A percentile compares a stretch with the other conserved stretches of the same genome.
Evolutionary conservation across 2,888 invertebrate genomes (phyloP).

Genomic region (Melikaiella ostensackeni): DNA sequence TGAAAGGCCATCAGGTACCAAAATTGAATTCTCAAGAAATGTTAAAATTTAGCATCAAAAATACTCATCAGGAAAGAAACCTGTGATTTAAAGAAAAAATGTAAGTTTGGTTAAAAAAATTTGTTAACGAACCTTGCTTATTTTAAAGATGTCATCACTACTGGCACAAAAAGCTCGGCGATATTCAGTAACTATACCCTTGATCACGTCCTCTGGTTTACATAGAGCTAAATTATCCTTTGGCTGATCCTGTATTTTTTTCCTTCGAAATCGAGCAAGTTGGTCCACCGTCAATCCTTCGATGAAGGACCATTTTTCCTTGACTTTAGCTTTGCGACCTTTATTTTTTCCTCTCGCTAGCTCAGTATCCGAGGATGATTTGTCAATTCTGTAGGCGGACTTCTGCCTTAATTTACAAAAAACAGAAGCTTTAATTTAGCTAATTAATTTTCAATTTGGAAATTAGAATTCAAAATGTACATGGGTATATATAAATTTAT

Average conservation of each 20-base stretch:
- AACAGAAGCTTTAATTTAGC: background rate
- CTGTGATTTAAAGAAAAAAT: too few relatives aligned
- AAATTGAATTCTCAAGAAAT: too few relatives aligned
- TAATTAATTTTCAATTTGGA: too few relatives aligned
- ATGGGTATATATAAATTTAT: too few relatives aligned
- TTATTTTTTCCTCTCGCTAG: conserved; percentile 64
- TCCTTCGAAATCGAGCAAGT: conserved; percentile 78
- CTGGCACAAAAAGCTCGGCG: conserved; percentile 67
- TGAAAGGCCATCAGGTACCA: too few relatives aligned
- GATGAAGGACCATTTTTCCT: conserved; percentile 74
- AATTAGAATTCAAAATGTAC: too few relatives aligned
- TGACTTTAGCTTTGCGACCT: conserved; percentile 54
- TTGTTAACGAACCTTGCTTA: conserved; percentile 47
- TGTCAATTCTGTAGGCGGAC: conserved; percentile 63
- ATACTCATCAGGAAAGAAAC: too few relatives aligned
- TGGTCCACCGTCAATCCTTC: conserved; percentile 80
- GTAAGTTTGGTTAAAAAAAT: background rate
- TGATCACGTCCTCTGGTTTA: conserved; percentile 45
- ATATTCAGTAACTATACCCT: conserved; percentile 67
- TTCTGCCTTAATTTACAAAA: conserved; percentile 58
- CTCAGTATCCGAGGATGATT: conserved; percentile 75
- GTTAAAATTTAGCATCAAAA: too few relatives aligned
- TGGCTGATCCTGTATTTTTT: conserved; percentile 75
- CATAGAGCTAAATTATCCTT: conserved; percentile 65
- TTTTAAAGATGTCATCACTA: conserved; percentile 65